phyloP scores from a whole-genome alignment of 1,140 invertebrate species.

The Drosophila punjabiensis region DNA sequence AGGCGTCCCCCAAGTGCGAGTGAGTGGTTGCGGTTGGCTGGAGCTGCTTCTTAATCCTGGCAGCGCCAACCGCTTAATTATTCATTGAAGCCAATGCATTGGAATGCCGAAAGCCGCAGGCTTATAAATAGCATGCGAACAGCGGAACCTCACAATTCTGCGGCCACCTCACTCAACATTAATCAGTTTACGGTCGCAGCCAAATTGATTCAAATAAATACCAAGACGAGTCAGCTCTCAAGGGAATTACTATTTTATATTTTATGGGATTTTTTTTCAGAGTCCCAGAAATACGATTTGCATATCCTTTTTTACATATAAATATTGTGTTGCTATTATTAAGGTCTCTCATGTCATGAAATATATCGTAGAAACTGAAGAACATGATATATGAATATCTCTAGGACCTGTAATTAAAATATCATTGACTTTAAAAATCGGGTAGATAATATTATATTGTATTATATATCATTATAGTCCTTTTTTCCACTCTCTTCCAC shows the following conservation, averaged over 20 bases:
- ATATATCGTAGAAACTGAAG: background rate
- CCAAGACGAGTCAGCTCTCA: constrained; percentile 5
- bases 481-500: background rate
- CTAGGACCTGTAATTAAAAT: background rate
- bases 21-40: constrained; percentile 48
- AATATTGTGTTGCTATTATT: background rate
- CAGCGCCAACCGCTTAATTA: constrained; percentile 79
- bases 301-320: background rate
- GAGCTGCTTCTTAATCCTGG: constrained; percentile 62
- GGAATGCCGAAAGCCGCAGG: constrained; percentile 66
- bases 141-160: constrained; percentile 59
- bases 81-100: constrained; percentile 82
- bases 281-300: background rate
- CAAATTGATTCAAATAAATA: constrained; percentile 65
- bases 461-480: background rate
- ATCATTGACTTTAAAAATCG: too few relatives aligned
- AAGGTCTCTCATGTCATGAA: background rate
- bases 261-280: constrained; percentile 32
- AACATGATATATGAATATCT: background rate
- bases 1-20: constrained; percentile 42
- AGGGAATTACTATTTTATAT: constrained; percentile 28
- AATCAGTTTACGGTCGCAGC: constrained; percentile 61
- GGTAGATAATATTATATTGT: too few relatives aligned
- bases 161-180: constrained; percentile 57
- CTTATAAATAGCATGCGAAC: constrained; percentile 69